Evolutionary conservation across 2,888 invertebrate genomes (phyloP).

Genomic region (Crepidodera aurea): DNA sequence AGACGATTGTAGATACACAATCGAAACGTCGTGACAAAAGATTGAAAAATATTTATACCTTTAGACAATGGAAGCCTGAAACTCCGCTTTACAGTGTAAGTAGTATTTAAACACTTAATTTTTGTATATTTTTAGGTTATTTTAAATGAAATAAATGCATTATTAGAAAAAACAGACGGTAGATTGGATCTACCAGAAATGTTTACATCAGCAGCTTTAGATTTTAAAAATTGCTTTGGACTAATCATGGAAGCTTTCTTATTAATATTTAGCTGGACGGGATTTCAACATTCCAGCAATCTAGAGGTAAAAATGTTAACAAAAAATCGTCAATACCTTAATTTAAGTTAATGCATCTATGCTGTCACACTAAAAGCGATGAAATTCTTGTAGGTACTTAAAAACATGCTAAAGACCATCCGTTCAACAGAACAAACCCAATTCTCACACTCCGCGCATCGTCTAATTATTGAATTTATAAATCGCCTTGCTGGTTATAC

Average conservation of each 20-base stretch:
- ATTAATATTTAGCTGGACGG: slow-evolving; percentile 65
- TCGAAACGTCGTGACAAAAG: no score
- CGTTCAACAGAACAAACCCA: slow-evolving; percentile 52
- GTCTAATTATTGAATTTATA: slow-evolving; percentile 57
- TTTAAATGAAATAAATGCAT: slow-evolving; percentile 51
- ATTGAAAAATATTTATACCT: no score
- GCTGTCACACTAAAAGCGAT: no score
- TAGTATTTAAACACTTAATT: no score
- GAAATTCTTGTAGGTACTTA: slow-evolving; percentile 51
- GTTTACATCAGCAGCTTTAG: slow-evolving; percentile 63
- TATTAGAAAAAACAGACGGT: slow-evolving; percentile 65
- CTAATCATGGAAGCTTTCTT: slow-evolving; percentile 59
- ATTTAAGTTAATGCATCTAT: no score
- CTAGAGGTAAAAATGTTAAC: slow-evolving; percentile 38
- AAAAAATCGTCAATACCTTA: no score
- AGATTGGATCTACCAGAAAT: slow-evolving; percentile 67
- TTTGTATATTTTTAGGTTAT: slow-evolving; percentile 53
- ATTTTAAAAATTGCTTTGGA: slow-evolving; percentile 61
- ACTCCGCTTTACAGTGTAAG: no score
- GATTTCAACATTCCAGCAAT: slow-evolving; percentile 57
- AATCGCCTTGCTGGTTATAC: slow-evolving; percentile 62
- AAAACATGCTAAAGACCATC: slow-evolving; percentile 66
- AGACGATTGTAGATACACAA: no score
- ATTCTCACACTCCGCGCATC: slow-evolving; percentile 52
- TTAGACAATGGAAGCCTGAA: no score